These are phyloP conservation scores for Chloroclystis v-ata DNA, from an alignment of 2,888 invertebrate genomes.

Conservation along the genomic window DNA sequence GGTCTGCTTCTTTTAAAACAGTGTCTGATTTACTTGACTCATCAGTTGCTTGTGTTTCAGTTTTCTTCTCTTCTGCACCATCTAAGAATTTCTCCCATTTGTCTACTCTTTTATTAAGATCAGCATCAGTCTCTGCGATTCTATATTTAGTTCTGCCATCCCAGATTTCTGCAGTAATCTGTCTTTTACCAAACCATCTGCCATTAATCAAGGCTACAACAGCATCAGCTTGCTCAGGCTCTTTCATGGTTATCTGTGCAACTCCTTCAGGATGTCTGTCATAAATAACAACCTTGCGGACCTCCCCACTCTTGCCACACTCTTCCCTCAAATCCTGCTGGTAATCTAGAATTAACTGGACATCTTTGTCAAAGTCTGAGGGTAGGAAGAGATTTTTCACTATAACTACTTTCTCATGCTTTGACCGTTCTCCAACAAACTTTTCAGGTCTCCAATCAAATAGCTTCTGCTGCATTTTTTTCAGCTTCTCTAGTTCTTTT, in stretches of 20 bases:
- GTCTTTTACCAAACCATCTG: slow-evolving; percentile 92
- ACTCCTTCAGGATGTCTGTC: slow-evolving; percentile 97
- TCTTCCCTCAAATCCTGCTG: slow-evolving; percentile 94
- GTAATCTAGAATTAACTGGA: slow-evolving; percentile 91
- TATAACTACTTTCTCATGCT: slow-evolving; percentile 93
- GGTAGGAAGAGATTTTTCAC: slow-evolving; percentile 96
- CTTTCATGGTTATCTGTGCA: slow-evolving; percentile 93
- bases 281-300: slow-evolving; percentile 92
- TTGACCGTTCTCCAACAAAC: slow-evolving; percentile 88
- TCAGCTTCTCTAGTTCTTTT: slow-evolving; percentile 92
- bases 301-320: slow-evolving; percentile 93
- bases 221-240: slow-evolving; percentile 93
- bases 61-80: slow-evolving; percentile 58
- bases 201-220: slow-evolving; percentile 92
- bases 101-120: slow-evolving; percentile 86
- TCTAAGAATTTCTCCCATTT: slow-evolving; percentile 94
- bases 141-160: slow-evolving; percentile 97
- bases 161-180: slow-evolving; percentile 93
- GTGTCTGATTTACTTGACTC: too few relatives aligned
- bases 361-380: slow-evolving; percentile 92
- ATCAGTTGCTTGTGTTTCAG: not conserved
- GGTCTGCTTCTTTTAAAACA: too few relatives aligned
- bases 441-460: slow-evolving; percentile 99
- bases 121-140: slow-evolving; percentile 93
- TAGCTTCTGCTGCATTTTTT: slow-evolving; percentile 94